Evolutionary conservation across 1,140 invertebrate genomes (phyloP).

Genomic region (Coenobita brevimanus): DNA sequence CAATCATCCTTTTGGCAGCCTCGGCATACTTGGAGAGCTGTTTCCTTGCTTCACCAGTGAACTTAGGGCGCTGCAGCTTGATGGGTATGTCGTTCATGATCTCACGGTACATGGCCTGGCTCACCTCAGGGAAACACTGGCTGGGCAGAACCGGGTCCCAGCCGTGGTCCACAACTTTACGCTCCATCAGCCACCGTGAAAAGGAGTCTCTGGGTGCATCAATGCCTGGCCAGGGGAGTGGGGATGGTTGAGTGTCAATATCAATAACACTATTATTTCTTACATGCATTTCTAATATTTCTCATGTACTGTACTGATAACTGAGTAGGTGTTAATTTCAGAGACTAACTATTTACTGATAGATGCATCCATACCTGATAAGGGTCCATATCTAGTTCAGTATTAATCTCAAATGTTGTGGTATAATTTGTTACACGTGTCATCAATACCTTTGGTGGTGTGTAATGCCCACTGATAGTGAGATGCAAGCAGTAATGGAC

Average conservation of each 20-base stretch:
- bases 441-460: too few species aligned
- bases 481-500: too few species aligned
- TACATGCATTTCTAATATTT: too few species aligned
- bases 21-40: constrained; percentile 96
- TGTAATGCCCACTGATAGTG: too few species aligned
- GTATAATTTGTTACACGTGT: too few species aligned
- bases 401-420: too few species aligned
- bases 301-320: too few species aligned
- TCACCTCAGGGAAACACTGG: constrained; percentile 93
- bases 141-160: constrained; percentile 91
- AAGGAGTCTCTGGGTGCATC: constrained; percentile 97
- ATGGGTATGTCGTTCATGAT: constrained; percentile 99
- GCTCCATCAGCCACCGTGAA: constrained; percentile 95
- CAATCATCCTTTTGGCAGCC: constrained; percentile 97
- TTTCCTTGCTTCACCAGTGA: constrained; percentile 93
- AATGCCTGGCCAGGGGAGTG: constrained; percentile 78
- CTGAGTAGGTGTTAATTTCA: too few species aligned
- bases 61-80: constrained; percentile 94
- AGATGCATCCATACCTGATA: too few species aligned
- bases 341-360: too few species aligned
- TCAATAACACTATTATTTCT: not conserved
- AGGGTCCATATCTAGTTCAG: too few species aligned
- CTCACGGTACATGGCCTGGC: constrained; percentile 95
- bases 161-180: constrained; percentile 88
- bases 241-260: not conserved